Conservation (phyloP, 2,888 invertebrate genomes). For the Diaphora mendica region DNA sequence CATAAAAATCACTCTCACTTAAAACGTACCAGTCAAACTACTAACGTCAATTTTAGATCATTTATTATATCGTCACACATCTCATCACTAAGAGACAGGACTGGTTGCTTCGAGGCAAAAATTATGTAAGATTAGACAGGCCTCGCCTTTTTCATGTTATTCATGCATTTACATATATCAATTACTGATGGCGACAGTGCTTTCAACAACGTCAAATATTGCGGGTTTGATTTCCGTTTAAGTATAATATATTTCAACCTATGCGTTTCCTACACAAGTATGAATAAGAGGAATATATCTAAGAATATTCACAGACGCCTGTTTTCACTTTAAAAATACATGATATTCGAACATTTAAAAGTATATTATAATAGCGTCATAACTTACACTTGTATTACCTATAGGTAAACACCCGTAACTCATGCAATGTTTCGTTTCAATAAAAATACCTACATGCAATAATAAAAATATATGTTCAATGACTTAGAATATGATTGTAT, state of each 20-base stretch:
- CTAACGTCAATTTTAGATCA: neutral
- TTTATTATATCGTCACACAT: neutral
- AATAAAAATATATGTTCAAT: too few relatives aligned
- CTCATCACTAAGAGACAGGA: neutral
- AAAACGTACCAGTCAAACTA: neutral
- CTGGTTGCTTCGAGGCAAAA: neutral
- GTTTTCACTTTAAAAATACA: too few relatives aligned
- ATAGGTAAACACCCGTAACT: too few relatives aligned
- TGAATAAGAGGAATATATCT: too few relatives aligned
- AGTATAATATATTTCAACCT: neutral
- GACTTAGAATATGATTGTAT: too few relatives aligned
- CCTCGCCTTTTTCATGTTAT: neutral
- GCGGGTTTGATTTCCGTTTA: neutral
- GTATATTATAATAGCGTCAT: too few relatives aligned
- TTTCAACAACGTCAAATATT: neutral
- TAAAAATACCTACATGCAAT: too few relatives aligned
- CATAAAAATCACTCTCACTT: neutral
- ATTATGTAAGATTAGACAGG: constrained; percentile 5
- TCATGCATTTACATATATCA: neutral
- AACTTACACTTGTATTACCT: too few relatives aligned
- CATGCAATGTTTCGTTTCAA: too few relatives aligned
- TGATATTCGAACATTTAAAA: too few relatives aligned
- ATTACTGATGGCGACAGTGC: neutral
- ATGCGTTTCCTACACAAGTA: neutral
- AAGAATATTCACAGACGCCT: too few relatives aligned